Conservation (phyloP, 2,113 vertebrate species). For the human (Homo sapiens) region GRCh38 chr2:155913001-155913500, state of each 20-base stretch:
- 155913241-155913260: neutral
- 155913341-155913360: neutral
- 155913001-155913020: neutral
- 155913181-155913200: neutral
- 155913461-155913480: neutral
- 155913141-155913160: slow-evolving; percentile 12
- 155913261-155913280: neutral
- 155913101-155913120: neutral
- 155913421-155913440: neutral
- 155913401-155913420: neutral
- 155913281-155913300: neutral
- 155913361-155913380: neutral
- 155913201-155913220: neutral
- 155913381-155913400: neutral
- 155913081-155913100: neutral
- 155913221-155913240: neutral
- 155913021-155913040: neutral
- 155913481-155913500: neutral
- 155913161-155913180: neutral
- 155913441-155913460: neutral
- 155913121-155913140: neutral
- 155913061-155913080: neutral
- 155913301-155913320: slow-evolving; percentile 32
- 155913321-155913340: neutral
- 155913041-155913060: neutral